Conservation (phyloP, 2,113 vertebrate genomes). For the Tamias sibiricus region DNA sequence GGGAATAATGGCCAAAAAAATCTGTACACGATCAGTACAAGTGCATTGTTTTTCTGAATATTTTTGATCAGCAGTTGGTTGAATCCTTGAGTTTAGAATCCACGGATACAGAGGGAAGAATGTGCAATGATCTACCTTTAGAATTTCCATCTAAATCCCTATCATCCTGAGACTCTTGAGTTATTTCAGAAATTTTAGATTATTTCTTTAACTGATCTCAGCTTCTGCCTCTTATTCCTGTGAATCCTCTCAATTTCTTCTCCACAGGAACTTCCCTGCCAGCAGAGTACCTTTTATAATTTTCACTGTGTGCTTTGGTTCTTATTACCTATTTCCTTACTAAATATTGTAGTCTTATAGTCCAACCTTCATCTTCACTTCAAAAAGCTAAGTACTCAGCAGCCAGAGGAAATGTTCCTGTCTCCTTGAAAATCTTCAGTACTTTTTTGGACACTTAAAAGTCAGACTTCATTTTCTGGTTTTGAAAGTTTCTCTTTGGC, state of each 20-base stretch:
- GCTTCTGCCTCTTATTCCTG: accelerated
- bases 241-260: background rate
- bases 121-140: background rate
- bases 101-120: background rate
- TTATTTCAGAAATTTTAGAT: background rate
- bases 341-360: background rate
- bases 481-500: background rate
- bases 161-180: background rate
- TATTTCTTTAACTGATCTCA: background rate
- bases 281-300: background rate
- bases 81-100: background rate
- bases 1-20: background rate
- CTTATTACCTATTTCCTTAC: background rate
- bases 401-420: background rate
- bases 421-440: background rate
- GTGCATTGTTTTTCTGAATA: background rate
- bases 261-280: background rate
- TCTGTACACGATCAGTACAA: too few species aligned
- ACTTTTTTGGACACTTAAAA: background rate
- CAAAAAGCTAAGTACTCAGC: background rate
- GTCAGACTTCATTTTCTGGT: background rate
- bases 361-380: background rate
- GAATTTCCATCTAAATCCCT: background rate
- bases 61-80: background rate
- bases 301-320: background rate